A percentile compares a stretch with the other conserved stretches of the same genome.
phyloP scores from a whole-genome alignment of 2,113 vertebrate species.

The Tragelaphus scriptus region DNA sequence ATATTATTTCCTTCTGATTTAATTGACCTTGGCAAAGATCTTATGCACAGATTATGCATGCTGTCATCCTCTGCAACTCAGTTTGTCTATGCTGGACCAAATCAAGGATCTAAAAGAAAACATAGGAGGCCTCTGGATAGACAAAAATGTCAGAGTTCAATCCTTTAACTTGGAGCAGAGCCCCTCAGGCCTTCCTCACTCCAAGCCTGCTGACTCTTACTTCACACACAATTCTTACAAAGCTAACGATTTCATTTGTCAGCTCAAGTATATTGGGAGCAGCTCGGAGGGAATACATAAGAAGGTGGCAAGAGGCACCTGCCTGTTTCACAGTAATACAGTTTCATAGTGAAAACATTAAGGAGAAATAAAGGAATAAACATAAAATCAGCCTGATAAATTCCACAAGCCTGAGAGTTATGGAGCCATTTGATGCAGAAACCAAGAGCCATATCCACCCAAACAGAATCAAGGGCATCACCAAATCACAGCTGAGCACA shows the following conservation, averaged over 20 bases:
- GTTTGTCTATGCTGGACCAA: background rate
- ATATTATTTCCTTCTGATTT: conserved; percentile 3
- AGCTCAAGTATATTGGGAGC: background rate
- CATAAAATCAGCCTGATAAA: background rate
- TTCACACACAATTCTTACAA: background rate
- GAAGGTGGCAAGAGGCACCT: background rate
- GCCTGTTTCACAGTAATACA: background rate
- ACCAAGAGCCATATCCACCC: background rate
- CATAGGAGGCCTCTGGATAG: background rate
- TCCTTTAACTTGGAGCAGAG: background rate
- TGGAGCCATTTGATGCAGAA: background rate
- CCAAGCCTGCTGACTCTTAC: background rate
- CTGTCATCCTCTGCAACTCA: background rate
- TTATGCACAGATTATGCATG: background rate
- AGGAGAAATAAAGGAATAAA: conserved; percentile 32
- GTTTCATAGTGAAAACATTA: background rate
- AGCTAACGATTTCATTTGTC: background rate
- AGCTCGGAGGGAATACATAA: background rate
- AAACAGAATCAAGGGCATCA: background rate
- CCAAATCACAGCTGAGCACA: background rate
- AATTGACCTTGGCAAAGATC: background rate
- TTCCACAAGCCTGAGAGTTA: background rate
- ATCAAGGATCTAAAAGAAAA: background rate
- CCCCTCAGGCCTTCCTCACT: background rate
- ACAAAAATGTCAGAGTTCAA: background rate